phyloP scores from a whole-genome alignment of 2,888 invertebrate species.

The Epinotia ramella region DNA sequence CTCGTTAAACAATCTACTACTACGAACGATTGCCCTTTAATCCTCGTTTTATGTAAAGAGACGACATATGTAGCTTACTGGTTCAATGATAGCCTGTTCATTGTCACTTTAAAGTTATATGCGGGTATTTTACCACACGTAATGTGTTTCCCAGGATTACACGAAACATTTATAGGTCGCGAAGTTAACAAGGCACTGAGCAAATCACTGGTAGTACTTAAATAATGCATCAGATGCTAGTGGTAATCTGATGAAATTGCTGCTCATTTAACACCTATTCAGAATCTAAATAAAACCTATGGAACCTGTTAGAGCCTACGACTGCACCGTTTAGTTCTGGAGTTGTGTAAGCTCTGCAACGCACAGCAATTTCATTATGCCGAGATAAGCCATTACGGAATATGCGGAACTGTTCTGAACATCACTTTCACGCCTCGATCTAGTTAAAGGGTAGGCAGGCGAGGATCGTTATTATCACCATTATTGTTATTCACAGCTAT shows the following conservation, averaged over 20 bases:
- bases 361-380: conserved; percentile 40
- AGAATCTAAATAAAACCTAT: conserved; percentile 31
- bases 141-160: neutral
- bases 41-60: too few relatives aligned
- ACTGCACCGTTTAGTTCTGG: conserved; percentile 26
- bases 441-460: conserved; percentile 22
- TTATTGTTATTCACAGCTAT: neutral
- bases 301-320: conserved; percentile 25
- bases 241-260: conserved; percentile 17
- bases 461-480: conserved; percentile 4
- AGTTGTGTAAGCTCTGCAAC: conserved; percentile 34
- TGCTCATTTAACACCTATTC: conserved; percentile 25
- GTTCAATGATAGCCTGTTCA: too few relatives aligned
- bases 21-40: too few relatives aligned
- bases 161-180: neutral
- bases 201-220: neutral
- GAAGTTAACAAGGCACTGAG: neutral
- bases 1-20: too few relatives aligned
- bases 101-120: too few relatives aligned
- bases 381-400: conserved; percentile 41
- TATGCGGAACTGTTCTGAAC: conserved; percentile 32
- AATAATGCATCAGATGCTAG: conserved; percentile 5
- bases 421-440: conserved; percentile 40
- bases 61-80: too few relatives aligned
- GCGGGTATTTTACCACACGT: too few relatives aligned